Conservation (phyloP, 2,113 vertebrate genomes). For the Aptenodytes patagonicus region DNA sequence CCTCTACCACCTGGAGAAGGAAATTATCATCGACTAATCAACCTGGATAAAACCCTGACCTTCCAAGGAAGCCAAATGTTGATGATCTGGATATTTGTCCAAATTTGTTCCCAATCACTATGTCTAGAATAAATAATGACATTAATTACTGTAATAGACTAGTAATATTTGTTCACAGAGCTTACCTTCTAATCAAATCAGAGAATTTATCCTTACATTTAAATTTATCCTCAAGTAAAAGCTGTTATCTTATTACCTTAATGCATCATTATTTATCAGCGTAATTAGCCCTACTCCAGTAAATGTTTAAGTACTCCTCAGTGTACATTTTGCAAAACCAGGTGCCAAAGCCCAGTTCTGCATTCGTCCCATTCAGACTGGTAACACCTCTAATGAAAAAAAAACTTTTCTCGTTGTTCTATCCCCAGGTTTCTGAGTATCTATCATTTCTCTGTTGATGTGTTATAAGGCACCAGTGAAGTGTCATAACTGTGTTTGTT, state of each 20-base stretch:
- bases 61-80: background rate
- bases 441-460: background rate
- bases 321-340: background rate
- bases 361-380: fast-evolving
- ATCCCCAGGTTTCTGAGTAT: background rate
- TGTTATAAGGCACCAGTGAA: background rate
- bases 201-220: background rate
- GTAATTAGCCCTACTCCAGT: background rate
- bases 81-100: background rate
- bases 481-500: background rate
- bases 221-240: background rate
- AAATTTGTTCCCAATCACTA: background rate
- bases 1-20: too few relatives aligned
- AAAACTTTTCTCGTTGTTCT: background rate
- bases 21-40: background rate
- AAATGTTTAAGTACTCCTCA: background rate
- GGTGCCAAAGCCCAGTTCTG: background rate
- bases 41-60: background rate
- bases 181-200: background rate
- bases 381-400: background rate
- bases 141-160: background rate
- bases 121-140: background rate
- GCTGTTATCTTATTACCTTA: background rate
- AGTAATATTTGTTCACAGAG: background rate
- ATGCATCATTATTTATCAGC: background rate